phyloP scores from a whole-genome alignment of 2,888 invertebrate species.

The Cyaniris semiargus region DNA sequence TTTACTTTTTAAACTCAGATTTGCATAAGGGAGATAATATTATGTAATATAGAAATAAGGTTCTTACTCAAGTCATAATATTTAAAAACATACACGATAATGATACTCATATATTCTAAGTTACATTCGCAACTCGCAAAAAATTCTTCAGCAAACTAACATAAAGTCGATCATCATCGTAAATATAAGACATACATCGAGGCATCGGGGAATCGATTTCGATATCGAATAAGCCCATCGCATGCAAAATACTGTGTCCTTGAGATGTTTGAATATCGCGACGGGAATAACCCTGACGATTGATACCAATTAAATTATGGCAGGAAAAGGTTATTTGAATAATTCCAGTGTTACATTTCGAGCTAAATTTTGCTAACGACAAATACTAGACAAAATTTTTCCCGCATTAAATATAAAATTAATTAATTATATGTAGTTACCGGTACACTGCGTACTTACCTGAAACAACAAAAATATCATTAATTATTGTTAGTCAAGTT shows the following conservation, averaged over 20 bases:
- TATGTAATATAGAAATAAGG: not conserved
- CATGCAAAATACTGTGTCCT: conserved; percentile 27
- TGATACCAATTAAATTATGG: not conserved
- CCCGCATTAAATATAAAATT: not conserved
- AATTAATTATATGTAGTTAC: not conserved
- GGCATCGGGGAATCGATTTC: conserved; percentile 21
- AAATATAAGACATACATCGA: conserved; percentile 16
- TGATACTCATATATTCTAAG: not conserved
- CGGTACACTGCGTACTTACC: not conserved
- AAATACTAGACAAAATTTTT: not conserved
- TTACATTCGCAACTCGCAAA: not conserved
- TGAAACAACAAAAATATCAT: not conserved
- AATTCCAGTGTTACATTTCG: not conserved
- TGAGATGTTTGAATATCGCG: not conserved
- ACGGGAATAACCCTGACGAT: conserved; percentile 21
- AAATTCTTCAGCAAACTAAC: not conserved
- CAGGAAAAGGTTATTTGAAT: not conserved
- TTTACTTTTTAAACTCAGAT: too few relatives aligned
- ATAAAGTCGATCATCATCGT: conserved; percentile 22
- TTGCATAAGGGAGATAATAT: too few relatives aligned
- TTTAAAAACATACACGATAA: not conserved
- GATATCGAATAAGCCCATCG: conserved; percentile 16
- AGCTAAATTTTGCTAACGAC: not conserved
- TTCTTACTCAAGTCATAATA: not conserved
- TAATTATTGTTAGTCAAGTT: not conserved